phyloP scores from a whole-genome alignment of 2,888 invertebrate species.

The Tipula vernalis region DNA sequence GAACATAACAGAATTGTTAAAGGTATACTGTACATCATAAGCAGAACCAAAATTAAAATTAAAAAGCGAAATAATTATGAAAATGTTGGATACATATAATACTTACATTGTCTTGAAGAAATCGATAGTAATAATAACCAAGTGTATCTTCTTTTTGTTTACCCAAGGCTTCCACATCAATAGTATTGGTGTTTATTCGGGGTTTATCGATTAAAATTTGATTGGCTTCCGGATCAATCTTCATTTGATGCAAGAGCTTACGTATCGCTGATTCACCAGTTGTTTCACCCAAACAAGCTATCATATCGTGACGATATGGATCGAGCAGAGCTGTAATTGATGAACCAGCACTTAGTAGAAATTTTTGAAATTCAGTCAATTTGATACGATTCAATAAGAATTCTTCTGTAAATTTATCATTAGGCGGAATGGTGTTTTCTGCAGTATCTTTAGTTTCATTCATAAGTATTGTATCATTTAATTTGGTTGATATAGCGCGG shows the following conservation, averaged over 20 bases:
- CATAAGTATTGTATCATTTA: not conserved
- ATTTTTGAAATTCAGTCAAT: constrained; percentile 58
- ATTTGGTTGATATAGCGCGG: not conserved
- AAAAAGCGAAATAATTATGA: not conserved
- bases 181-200: constrained; percentile 69
- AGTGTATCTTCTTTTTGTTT: constrained; percentile 66
- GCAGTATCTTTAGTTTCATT: not conserved
- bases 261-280: constrained; percentile 62
- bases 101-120: constrained; percentile 59
- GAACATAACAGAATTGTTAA: not conserved
- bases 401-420: constrained; percentile 44
- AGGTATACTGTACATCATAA: not conserved
- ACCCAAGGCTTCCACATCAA: constrained; percentile 60
- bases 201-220: constrained; percentile 68
- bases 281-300: constrained; percentile 88
- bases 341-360: constrained; percentile 73
- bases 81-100: not conserved
- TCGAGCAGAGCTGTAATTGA: constrained; percentile 68
- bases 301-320: constrained; percentile 79
- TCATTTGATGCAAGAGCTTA: constrained; percentile 64
- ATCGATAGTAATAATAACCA: constrained; percentile 75
- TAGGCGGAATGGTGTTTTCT: not conserved
- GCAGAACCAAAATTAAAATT: not conserved
- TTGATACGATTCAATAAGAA: constrained; percentile 50
- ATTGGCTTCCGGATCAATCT: constrained; percentile 58